A percentile compares a stretch with the other conserved stretches of the same genome.
Conservation (phyloP, 2,113 vertebrate genomes). For the Empidonax traillii region DNA sequence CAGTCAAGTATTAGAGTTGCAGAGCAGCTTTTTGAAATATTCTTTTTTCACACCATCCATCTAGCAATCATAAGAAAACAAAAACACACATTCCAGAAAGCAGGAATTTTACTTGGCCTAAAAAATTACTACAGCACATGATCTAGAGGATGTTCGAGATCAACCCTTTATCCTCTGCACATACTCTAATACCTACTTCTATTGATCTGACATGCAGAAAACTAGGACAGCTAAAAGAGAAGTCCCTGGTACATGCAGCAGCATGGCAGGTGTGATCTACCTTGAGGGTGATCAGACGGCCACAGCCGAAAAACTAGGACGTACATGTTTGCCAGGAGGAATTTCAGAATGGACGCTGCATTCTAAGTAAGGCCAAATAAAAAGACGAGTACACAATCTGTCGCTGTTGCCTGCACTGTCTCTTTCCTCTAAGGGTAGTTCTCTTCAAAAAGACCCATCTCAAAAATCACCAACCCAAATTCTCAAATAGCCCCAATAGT, state of each 20-base stretch:
- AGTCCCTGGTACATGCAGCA: background rate
- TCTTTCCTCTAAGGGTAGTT: background rate
- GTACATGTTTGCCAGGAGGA: background rate
- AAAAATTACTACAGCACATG: background rate
- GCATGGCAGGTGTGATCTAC: constrained; percentile 30
- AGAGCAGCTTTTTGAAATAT: background rate
- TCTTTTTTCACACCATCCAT: background rate
- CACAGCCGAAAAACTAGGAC: constrained; percentile 1
- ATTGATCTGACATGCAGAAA: background rate
- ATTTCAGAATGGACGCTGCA: background rate
- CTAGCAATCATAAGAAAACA: background rate
- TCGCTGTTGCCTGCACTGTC: background rate
- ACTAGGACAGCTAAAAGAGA: background rate
- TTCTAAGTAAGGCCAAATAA: constrained; percentile 5
- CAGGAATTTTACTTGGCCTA: background rate
- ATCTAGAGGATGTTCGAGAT: background rate
- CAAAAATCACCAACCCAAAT: background rate
- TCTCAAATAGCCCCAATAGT: background rate
- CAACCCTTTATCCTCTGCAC: background rate
- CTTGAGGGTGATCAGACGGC: constrained; percentile 29
- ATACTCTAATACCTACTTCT: background rate
- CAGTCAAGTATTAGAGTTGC: background rate
- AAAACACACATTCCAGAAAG: background rate
- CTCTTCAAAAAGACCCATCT: background rate
- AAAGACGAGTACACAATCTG: background rate